A percentile compares a stretch with the other conserved stretches of the same genome.
Conservation (phyloP, 64 coral and sea anemone genomes). For the Montipora foliosa region DNA sequence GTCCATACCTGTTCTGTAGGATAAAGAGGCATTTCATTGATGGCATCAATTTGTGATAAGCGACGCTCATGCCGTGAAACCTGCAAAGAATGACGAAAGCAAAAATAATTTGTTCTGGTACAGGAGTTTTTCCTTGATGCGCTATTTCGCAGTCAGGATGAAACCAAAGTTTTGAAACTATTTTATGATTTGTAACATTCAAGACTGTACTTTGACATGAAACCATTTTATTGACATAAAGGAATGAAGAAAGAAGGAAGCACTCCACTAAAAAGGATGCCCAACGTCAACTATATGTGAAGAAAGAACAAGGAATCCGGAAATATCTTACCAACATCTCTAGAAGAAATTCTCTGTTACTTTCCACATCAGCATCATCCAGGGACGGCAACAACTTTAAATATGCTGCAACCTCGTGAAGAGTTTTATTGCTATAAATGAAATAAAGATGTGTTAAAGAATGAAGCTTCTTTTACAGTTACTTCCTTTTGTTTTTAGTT, state of each 20-base stretch:
- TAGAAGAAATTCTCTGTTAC: slow-evolving; percentile 88
- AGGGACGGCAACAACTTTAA: slow-evolving; percentile 91
- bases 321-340: slow-evolving; percentile 85
- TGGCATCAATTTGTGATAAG: slow-evolving; percentile 97
- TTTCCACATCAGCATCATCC: slow-evolving; percentile 54
- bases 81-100: slow-evolving; percentile 31
- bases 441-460: not conserved
- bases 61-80: slow-evolving; percentile 95
- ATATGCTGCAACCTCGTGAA: slow-evolving; percentile 92
- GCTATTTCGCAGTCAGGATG: not conserved
- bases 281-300: not conserved
- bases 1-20: slow-evolving; percentile 90
- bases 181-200: too few species aligned
- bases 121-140: not conserved
- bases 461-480: not conserved
- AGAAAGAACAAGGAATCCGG: not conserved
- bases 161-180: not conserved
- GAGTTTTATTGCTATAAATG: slow-evolving; percentile 74
- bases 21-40: slow-evolving; percentile 98
- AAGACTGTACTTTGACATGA: too few species aligned
- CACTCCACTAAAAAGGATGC: not conserved
- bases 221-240: too few species aligned
- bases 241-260: too few species aligned
- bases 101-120: not conserved
- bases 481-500: too few species aligned